These are phyloP conservation scores for Dusona sp. DNA, from an alignment of 2,888 invertebrate species.

Conservation along the genomic window DNA sequence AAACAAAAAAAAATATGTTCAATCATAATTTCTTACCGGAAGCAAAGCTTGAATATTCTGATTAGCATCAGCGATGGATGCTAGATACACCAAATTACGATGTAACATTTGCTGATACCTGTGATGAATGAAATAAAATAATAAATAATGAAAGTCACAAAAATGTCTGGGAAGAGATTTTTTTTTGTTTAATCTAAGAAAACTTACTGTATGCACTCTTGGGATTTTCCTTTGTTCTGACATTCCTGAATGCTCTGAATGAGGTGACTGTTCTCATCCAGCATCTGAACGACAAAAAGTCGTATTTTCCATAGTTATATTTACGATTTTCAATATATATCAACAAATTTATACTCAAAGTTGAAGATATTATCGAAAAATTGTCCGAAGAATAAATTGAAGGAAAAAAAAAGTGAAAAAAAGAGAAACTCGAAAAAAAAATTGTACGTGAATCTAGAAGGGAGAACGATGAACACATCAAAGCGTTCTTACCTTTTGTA, in stretches of 20 bases:
- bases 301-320: not conserved
- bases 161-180: not conserved
- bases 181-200: not conserved
- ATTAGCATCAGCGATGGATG: constrained; percentile 98
- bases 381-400: constrained; percentile 6
- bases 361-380: not conserved
- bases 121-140: constrained; percentile 44
- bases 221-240: constrained; percentile 96
- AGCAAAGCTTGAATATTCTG: constrained; percentile 96
- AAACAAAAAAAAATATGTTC: not conserved
- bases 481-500: constrained; percentile 88
- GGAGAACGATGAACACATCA: constrained; percentile 8
- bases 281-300: constrained; percentile 87
- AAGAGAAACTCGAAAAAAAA: constrained; percentile 36
- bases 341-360: not conserved
- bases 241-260: constrained; percentile 99
- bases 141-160: not conserved
- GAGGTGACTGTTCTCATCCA: constrained; percentile 98
- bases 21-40: constrained; percentile 88
- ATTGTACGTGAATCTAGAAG: constrained; percentile 30
- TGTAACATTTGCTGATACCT: constrained; percentile 96
- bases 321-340: not conserved
- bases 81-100: constrained; percentile 97
- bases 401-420: not conserved
- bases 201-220: constrained; percentile 95